Conservation (phyloP, 2,888 invertebrate species). For the Podotricha telesiphe region DNA sequence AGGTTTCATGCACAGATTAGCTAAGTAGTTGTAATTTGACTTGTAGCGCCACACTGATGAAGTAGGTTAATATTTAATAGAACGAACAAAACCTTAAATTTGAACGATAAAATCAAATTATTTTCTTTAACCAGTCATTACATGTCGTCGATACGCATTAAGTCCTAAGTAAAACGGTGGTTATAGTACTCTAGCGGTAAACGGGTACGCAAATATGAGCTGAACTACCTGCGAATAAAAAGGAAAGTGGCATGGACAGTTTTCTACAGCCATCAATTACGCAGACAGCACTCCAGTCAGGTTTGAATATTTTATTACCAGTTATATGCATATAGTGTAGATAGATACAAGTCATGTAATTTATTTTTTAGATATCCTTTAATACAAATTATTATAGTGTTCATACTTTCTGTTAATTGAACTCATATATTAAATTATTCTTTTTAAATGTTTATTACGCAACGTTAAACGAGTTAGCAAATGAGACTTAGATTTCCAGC, state of each 20-base stretch:
- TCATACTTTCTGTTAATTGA: background rate
- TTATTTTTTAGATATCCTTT: slow-evolving; percentile 10
- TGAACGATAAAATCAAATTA: slow-evolving; percentile 42
- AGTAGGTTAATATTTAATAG: slow-evolving; percentile 43
- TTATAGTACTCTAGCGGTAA: slow-evolving; percentile 36
- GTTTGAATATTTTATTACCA: slow-evolving; percentile 40
- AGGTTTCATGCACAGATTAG: slow-evolving; percentile 33
- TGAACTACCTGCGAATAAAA: slow-evolving; percentile 41
- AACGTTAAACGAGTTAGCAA: too few species aligned
- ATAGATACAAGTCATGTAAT: slow-evolving; percentile 19
- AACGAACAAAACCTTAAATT: slow-evolving; percentile 36
- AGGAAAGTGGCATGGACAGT: slow-evolving; percentile 38
- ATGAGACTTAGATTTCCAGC: too few species aligned
- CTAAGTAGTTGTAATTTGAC: slow-evolving; percentile 35
- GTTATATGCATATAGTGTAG: slow-evolving; percentile 29
- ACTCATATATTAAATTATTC: too few species aligned
- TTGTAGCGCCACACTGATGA: slow-evolving; percentile 35
- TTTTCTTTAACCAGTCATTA: slow-evolving; percentile 45
- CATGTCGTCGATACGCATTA: slow-evolving; percentile 46
- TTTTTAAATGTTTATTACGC: too few species aligned
- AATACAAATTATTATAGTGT: background rate
- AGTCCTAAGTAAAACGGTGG: slow-evolving; percentile 43
- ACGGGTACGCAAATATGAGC: slow-evolving; percentile 30
- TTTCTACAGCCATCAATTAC: slow-evolving; percentile 42
- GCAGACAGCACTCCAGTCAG: slow-evolving; percentile 42